Evolutionary conservation across 2,888 invertebrate genomes (phyloP).

Genomic region (Cephalotes varians): DNA sequence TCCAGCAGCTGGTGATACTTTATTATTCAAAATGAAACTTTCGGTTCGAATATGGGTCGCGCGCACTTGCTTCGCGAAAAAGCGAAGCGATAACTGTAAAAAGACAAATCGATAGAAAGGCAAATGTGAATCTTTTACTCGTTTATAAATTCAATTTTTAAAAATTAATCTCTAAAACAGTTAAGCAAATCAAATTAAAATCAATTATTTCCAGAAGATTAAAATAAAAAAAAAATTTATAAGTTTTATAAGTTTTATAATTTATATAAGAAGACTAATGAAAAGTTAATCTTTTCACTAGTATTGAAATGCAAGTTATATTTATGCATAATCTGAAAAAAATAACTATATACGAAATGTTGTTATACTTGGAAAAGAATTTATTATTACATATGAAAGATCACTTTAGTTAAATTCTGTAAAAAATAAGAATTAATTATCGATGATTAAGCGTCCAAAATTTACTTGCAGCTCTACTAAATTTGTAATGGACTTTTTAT

Average conservation of each 20-base stretch:
- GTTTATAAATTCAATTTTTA: constrained; percentile 13
- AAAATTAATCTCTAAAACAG: no score
- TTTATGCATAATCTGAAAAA: background rate
- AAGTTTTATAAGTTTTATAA: background rate
- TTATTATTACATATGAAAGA: background rate
- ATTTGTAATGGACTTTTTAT: constrained; percentile 51
- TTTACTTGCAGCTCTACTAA: constrained; percentile 13
- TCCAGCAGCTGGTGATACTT: constrained; percentile 31
- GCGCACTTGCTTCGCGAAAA: constrained; percentile 5
- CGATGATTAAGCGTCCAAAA: constrained; percentile 9
- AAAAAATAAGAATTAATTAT: constrained; percentile 13
- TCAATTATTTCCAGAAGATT: constrained; percentile 22
- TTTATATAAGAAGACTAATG: background rate
- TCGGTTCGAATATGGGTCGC: constrained; percentile 18
- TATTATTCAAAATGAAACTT: constrained; percentile 50
- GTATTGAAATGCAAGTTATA: background rate
- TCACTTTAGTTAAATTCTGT: constrained; percentile 7
- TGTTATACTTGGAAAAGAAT: background rate
- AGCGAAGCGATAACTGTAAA: background rate
- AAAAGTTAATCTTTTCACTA: background rate
- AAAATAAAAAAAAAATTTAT: background rate
- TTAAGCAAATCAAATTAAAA: background rate
- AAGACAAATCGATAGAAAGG: no score
- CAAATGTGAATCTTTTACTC: constrained; percentile 15
- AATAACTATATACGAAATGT: background rate